These are phyloP conservation scores for Agrypnus murinus DNA, from an alignment of 2,888 invertebrate species.

Conservation along the genomic window DNA sequence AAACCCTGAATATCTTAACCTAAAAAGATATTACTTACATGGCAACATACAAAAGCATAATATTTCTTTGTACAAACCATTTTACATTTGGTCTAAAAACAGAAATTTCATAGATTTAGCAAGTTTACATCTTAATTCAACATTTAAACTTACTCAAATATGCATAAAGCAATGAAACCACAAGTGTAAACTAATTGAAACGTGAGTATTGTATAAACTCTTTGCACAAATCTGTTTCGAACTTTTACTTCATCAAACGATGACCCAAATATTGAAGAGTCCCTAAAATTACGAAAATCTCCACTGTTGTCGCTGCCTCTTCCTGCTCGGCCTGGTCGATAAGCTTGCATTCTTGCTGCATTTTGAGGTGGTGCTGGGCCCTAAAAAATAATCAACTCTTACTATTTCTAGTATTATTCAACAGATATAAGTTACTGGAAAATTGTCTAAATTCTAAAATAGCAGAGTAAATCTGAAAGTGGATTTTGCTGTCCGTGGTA, in stretches of 20 bases:
- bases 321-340: not conserved
- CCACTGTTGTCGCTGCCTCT: too few species aligned
- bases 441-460: not conserved
- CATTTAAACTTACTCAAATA: conserved; percentile 63
- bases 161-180: conserved; percentile 70
- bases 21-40: too few species aligned
- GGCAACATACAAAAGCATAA: not conserved
- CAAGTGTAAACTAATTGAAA: conserved; percentile 73
- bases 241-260: conserved; percentile 53
- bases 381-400: conserved; percentile 24
- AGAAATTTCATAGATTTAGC: not conserved
- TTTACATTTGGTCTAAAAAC: conserved; percentile 25
- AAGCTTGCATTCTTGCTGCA: conserved; percentile 1
- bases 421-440: too few species aligned
- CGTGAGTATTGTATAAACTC: conserved; percentile 75
- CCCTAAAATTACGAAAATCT: not conserved
- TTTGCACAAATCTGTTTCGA: conserved; percentile 69
- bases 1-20: too few species aligned
- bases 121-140: too few species aligned
- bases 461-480: not conserved
- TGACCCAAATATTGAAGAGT: conserved; percentile 14
- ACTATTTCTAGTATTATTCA: too few species aligned
- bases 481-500: too few species aligned
- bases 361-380: conserved; percentile 1
- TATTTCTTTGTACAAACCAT: not conserved